Evolutionary conservation across 2,888 invertebrate species (phyloP).

Genomic region (Nezara viridula): DNA sequence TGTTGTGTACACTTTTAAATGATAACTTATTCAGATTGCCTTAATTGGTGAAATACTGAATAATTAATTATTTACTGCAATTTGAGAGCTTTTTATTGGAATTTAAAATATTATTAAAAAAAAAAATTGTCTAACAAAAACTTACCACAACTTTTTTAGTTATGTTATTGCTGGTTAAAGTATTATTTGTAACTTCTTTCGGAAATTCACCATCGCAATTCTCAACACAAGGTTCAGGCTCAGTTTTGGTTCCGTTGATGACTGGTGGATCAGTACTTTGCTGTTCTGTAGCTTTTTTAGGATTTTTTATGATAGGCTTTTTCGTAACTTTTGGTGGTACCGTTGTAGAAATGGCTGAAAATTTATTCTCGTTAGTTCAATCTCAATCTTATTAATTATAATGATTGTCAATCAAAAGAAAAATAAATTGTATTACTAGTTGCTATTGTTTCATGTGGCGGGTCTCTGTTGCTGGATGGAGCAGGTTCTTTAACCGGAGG

Average conservation of each 20-base stretch:
- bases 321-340: conserved; percentile 26
- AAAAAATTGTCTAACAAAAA: too few relatives aligned
- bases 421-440: neutral
- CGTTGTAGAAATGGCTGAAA: neutral
- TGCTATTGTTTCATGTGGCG: neutral
- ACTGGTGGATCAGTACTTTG: neutral
- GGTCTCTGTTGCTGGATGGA: neutral
- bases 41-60: too few relatives aligned
- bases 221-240: neutral
- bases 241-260: neutral
- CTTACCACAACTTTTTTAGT: conserved; percentile 66
- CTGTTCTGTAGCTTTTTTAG: neutral
- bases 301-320: conserved; percentile 34
- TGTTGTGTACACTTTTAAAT: too few relatives aligned
- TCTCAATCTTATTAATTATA: neutral
- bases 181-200: conserved; percentile 69
- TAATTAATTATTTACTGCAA: too few relatives aligned
- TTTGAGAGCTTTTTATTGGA: too few relatives aligned
- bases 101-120: too few relatives aligned
- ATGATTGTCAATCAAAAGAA: neutral
- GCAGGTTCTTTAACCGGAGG: neutral
- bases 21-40: too few relatives aligned
- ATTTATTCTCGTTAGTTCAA: neutral
- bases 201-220: conserved; percentile 58
- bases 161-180: conserved; percentile 71